These are phyloP conservation scores for Macaria notata DNA, from an alignment of 2,888 invertebrate genomes.

Conservation along the genomic window DNA sequence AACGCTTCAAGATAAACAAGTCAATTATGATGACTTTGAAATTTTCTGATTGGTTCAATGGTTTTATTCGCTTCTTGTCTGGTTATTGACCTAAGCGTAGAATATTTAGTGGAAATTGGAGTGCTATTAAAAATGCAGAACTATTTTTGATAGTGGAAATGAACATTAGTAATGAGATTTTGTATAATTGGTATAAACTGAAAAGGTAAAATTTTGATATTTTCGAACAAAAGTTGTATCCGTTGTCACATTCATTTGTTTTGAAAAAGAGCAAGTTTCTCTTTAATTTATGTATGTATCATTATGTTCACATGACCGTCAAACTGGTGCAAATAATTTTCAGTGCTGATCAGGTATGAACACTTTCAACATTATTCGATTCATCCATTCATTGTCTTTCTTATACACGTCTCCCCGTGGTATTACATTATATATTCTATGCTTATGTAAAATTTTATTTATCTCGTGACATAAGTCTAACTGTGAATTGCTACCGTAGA, in stretches of 20 bases:
- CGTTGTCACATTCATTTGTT: neutral
- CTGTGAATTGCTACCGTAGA: conserved; percentile 16
- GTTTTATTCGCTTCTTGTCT: conserved; percentile 1
- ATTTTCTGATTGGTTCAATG: conserved; percentile 17
- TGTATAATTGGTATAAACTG: neutral
- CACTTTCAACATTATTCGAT: too few relatives aligned
- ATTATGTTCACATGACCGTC: too few relatives aligned
- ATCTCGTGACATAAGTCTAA: conserved; percentile 1
- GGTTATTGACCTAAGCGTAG: conserved; percentile 30
- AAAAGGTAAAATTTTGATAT: neutral
- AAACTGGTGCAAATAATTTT: too few relatives aligned
- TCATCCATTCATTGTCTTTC: too few relatives aligned
- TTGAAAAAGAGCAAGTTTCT: too few relatives aligned
- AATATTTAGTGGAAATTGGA: conserved; percentile 23
- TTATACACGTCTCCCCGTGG: too few relatives aligned
- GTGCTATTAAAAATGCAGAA: neutral
- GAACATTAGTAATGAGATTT: neutral
- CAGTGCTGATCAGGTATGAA: too few relatives aligned
- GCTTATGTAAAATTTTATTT: conserved; percentile 3
- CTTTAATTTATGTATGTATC: too few relatives aligned
- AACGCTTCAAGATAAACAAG: conserved; percentile 43
- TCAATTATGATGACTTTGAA: conserved; percentile 49
- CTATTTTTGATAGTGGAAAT: too few relatives aligned
- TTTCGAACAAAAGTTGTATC: neutral
- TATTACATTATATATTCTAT: too few relatives aligned